Conservation (phyloP, 1,140 invertebrate genomes). For the Drosophila nigromelanica region DNA sequence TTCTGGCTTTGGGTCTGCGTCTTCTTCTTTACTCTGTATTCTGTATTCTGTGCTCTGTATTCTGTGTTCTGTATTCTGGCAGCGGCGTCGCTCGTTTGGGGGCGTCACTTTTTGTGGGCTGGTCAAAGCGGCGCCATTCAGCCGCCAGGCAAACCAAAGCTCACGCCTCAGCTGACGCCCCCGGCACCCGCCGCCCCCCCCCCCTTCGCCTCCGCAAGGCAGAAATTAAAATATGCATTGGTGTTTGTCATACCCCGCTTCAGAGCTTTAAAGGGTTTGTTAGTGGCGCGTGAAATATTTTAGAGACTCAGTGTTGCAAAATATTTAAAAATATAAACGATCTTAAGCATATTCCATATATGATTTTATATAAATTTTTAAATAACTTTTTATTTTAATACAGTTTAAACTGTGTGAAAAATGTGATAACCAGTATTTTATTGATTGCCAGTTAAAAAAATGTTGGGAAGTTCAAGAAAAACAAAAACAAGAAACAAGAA, state of each 20-base stretch:
- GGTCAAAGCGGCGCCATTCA: constrained; percentile 70
- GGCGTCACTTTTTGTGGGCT: constrained; percentile 44
- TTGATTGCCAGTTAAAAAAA: too few species aligned
- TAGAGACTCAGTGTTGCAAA: too few species aligned
- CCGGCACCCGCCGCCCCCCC: too few species aligned
- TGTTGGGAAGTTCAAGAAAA: too few species aligned
- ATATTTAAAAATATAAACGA: too few species aligned
- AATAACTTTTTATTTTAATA: too few species aligned
- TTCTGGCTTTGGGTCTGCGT: constrained; percentile 18
- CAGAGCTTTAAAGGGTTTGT: background rate
- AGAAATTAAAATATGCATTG: constrained; percentile 74
- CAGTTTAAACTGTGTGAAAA: too few species aligned
- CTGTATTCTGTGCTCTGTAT: background rate
- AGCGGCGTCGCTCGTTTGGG: constrained; percentile 48
- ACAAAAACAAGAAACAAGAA: too few species aligned
- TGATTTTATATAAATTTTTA: too few species aligned
- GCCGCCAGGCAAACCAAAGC: constrained; percentile 54
- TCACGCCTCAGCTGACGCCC: constrained; percentile 27
- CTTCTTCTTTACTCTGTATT: constrained; percentile 12
- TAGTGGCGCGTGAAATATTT: too few species aligned
- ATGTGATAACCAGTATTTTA: too few species aligned
- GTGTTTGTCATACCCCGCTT: constrained; percentile 32
- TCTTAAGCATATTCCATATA: too few species aligned
- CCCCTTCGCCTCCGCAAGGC: background rate
- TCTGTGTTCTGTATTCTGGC: constrained; percentile 22